Evolutionary conservation across 2,888 invertebrate species (phyloP).

Genomic region (Eutolmus rufibarbis): DNA sequence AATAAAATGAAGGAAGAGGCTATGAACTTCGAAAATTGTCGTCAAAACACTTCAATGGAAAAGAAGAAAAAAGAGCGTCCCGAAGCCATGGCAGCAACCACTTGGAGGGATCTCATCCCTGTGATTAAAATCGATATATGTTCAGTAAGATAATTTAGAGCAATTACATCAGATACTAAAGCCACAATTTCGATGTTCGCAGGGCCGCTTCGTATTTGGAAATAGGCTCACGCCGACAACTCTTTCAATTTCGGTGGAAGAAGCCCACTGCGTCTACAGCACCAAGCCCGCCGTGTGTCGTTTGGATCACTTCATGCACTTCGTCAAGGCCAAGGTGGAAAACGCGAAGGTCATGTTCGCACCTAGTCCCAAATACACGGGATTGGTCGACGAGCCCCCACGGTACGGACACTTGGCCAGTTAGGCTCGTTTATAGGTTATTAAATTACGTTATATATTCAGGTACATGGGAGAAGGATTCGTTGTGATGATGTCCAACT

Average conservation of each 20-base stretch:
- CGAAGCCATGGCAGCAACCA: constrained; percentile 84
- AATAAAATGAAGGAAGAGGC: constrained; percentile 67
- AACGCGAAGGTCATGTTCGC: constrained; percentile 95
- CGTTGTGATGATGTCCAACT: constrained; percentile 94
- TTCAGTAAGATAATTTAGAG: constrained; percentile 66
- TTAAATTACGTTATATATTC: neutral
- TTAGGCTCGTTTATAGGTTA: neutral
- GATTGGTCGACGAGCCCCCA: constrained; percentile 93
- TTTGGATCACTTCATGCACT: constrained; percentile 94
- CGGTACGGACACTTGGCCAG: constrained; percentile 57
- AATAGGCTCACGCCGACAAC: constrained; percentile 94
- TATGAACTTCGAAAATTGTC: constrained; percentile 71
- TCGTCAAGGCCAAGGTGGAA: constrained; percentile 92
- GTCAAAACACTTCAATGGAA: constrained; percentile 63
- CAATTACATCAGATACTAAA: neutral
- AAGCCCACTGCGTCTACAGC: constrained; percentile 92
- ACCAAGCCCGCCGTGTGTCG: constrained; percentile 94
- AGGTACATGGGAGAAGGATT: constrained; percentile 97
- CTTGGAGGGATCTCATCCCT: constrained; percentile 95
- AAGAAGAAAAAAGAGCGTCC: constrained; percentile 67
- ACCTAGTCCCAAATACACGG: constrained; percentile 94
- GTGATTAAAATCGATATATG: constrained; percentile 95
- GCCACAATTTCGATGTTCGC: constrained; percentile 47
- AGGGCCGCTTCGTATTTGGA: constrained; percentile 93
- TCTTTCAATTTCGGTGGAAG: constrained; percentile 89